Percentiles rank a stretch among this genome's conserved stretches.
Evolutionary conservation across 2,888 invertebrate genomes (phyloP).

Genomic region (Trissoscelio sp.): DNA sequence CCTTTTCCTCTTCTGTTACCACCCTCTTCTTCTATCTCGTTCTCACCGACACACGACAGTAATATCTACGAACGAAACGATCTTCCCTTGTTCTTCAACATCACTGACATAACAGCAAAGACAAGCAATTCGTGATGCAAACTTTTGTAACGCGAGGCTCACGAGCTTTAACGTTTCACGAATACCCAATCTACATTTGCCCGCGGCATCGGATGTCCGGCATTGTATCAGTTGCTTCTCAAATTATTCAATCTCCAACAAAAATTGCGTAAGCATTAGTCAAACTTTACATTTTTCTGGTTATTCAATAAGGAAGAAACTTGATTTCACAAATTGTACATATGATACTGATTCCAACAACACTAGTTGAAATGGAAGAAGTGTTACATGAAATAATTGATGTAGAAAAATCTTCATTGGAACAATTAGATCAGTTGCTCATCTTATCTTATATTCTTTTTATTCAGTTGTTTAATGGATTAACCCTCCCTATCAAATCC

Average conservation of each 20-base stretch:
- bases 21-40: conserved; percentile 28
- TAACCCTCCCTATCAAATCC: no score
- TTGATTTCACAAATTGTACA: background rate
- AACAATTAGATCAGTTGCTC: no score
- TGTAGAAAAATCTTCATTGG: no score
- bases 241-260: conserved; percentile 28
- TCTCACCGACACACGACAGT: background rate
- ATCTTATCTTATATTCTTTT: no score
- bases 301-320: background rate
- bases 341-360: no score
- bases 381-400: no score
- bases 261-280: conserved; percentile 15
- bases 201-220: background rate
- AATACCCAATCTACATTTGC: background rate
- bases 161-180: background rate
- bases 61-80: conserved; percentile 1
- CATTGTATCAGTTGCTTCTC: conserved; percentile 23
- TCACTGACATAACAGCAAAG: conserved; percentile 15
- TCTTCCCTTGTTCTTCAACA: conserved; percentile 53
- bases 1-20: conserved; percentile 42
- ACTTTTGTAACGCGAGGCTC: conserved; percentile 21
- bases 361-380: no score
- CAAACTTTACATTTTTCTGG: no score
- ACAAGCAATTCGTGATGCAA: conserved; percentile 11
- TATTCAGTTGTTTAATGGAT: no score